Base-by-base conservation (phyloP, 2,113 vertebrate species). In the Macaca nemestrina region DNA sequence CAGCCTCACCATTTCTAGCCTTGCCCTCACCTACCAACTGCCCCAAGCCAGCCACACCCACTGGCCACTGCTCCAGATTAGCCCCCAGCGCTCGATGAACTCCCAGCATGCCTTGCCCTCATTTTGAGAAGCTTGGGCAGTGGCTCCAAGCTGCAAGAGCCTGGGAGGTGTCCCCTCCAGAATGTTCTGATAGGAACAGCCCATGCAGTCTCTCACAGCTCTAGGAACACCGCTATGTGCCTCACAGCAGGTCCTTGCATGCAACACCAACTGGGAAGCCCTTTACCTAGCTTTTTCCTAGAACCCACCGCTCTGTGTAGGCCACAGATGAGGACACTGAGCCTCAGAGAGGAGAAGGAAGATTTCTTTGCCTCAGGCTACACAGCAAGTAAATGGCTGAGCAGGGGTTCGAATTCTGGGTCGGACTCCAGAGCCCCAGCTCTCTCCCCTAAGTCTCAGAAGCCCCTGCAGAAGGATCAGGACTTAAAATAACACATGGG, bases 401-500 rank as follows among this genome's bases (percentile, higher is more conserved):
- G 70, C 43, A 78, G 55, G 16, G 20, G 70, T n/a, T 64, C 27
- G 11, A 57, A 67, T 17, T 2, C 80, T n/a, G 18, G 79, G 43
- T 43, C 86, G 59, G n/a, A 68, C 30, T 64, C 38, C 72, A 75
- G n/a, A 45, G 78, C 5, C 38, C 57, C 35, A 43, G 68, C 11
- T 70, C 64, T 76, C 76, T 18, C 50, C 79, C 64, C n/a, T 13
- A 48, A 82, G 38, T 48, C 30, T 52, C 30, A n/a, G 72, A 89
- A n/a, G 35, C n/a, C 23, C 14, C 48, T 14, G 22, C 8, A 12
- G 40, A 45, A 59, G n/a, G 43, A 68, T 50, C 32, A 76, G 76
- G 61, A 30, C 38, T n/a, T 14, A 55, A 55, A 40, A 72, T 32
- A 72, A 45, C 0, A 4, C 1, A 1, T 0, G 0, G n/a, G 14